phyloP scores from a whole-genome alignment of 1,140 invertebrate species.

The Lethrus apterus region DNA sequence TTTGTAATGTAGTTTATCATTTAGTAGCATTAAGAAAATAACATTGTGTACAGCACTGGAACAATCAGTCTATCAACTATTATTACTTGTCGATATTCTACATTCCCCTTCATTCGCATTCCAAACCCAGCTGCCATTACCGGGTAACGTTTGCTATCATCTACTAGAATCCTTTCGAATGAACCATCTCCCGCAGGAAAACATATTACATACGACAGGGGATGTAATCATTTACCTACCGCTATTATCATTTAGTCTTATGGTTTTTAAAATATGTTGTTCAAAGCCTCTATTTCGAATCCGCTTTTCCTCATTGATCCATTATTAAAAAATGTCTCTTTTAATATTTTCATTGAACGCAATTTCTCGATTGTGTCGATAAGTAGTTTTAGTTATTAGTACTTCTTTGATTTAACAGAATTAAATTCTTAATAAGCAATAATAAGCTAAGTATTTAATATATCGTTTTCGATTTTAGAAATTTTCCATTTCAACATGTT shows the following conservation, averaged over 20 bases:
- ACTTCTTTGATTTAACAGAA: slow-evolving; percentile 1
- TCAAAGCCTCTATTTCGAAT: too few relatives aligned
- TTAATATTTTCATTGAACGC: slow-evolving; percentile 2
- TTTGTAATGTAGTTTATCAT: too few relatives aligned
- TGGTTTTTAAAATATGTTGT: too few relatives aligned
- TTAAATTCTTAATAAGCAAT: background rate
- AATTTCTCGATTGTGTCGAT: background rate
- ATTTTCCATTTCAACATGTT: too few relatives aligned
- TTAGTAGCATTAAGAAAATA: slow-evolving; percentile 7
- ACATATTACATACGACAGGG: slow-evolving; percentile 8
- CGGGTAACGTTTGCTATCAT: slow-evolving; percentile 16
- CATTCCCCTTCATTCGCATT: slow-evolving; percentile 18
- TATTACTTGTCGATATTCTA: slow-evolving; percentile 14
- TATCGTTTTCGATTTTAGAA: too few relatives aligned
- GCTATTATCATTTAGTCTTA: slow-evolving; percentile 12
- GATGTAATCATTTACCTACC: slow-evolving; percentile 8
- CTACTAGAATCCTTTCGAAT: slow-evolving; percentile 7
- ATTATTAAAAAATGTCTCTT: slow-evolving; percentile 6
- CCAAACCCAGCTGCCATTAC: slow-evolving; percentile 14
- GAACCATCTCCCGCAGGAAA: background rate
- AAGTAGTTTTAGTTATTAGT: background rate
- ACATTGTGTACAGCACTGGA: slow-evolving; percentile 5
- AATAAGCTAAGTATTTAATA: too few relatives aligned
- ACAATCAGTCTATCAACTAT: slow-evolving; percentile 15
- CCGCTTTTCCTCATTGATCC: background rate